Conservation (phyloP, 1,140 invertebrate genomes). For the Drosophila pruinosa region DNA sequence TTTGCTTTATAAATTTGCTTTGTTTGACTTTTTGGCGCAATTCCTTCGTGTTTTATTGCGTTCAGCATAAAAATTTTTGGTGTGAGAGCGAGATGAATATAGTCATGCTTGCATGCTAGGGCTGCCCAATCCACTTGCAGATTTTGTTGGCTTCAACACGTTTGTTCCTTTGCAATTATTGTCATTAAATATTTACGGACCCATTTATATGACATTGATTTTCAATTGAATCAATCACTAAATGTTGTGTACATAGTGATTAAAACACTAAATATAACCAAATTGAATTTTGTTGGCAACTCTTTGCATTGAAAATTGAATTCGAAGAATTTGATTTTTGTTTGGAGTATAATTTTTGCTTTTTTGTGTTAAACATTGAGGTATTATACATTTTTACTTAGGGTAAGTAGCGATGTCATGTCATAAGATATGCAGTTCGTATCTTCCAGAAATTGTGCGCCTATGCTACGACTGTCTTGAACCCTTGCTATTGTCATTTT, state of each 20-base stretch:
- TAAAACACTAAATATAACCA: slow-evolving; percentile 19
- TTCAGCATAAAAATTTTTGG: slow-evolving; percentile 18
- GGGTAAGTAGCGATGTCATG: slow-evolving; percentile 4
- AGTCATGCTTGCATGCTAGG: neutral
- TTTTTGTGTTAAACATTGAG: neutral
- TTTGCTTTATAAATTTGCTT: slow-evolving; percentile 22
- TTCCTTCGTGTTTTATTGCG: slow-evolving; percentile 35
- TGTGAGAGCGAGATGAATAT: slow-evolving; percentile 22
- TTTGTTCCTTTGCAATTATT: neutral
- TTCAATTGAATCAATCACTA: too few relatives aligned
- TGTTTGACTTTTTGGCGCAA: slow-evolving; percentile 73
- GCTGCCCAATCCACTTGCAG: neutral
- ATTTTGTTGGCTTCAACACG: neutral
- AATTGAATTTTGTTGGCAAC: neutral
- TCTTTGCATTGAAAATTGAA: neutral
- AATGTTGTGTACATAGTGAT: too few relatives aligned
- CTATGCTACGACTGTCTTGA: neutral
- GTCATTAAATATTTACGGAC: neutral
- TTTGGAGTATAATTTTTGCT: neutral
- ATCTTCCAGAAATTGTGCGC: neutral
- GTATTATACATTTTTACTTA: too few relatives aligned
- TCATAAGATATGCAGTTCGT: neutral
- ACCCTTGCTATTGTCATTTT: neutral
- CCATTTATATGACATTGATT: too few relatives aligned
- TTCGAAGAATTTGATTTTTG: neutral